Evolutionary conservation across 1,140 invertebrate genomes (phyloP).

Genomic region (Sweltsa coloradensis): DNA sequence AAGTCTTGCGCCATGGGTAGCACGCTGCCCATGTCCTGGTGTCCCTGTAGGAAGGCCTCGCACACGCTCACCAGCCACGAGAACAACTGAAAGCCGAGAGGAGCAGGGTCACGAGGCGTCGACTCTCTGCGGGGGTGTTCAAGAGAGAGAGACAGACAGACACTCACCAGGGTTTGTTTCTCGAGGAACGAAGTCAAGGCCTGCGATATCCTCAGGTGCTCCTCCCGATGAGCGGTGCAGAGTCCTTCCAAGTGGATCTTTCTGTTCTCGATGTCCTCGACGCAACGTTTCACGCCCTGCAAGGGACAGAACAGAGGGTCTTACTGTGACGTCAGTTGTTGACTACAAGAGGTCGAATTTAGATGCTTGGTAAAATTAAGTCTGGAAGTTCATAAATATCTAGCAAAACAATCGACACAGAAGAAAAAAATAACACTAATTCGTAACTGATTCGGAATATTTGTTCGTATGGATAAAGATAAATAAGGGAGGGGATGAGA

Average conservation of each 20-base stretch:
- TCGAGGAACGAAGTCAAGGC: constrained; percentile 55
- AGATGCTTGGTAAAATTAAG: no score
- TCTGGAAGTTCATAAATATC: no score
- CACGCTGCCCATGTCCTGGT: constrained; percentile 61
- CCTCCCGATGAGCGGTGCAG: constrained; percentile 57
- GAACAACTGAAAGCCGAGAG: constrained; percentile 38
- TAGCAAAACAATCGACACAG: no score
- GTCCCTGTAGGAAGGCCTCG: constrained; percentile 57
- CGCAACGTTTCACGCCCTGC: constrained; percentile 45
- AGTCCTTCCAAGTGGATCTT: constrained; percentile 51
- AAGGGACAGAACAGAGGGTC: constrained; percentile 7
- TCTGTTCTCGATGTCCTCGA: constrained; percentile 63
- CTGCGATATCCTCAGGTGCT: constrained; percentile 53
- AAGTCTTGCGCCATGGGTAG: constrained; percentile 59
- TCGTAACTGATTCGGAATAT: no score
- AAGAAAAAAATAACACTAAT: no score
- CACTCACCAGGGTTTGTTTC: constrained; percentile 50
- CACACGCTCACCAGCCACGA: constrained; percentile 59
- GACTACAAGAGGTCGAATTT: no score
- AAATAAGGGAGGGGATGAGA: no score
- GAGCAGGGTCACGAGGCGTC: no score
- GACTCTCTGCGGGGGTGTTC: no score
- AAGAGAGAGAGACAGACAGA: not conserved
- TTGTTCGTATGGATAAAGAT: no score
- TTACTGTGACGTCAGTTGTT: no score